These are phyloP conservation scores for Drosophila ogumai DNA, from an alignment of 1,140 invertebrate species.

Conservation along the genomic window DNA sequence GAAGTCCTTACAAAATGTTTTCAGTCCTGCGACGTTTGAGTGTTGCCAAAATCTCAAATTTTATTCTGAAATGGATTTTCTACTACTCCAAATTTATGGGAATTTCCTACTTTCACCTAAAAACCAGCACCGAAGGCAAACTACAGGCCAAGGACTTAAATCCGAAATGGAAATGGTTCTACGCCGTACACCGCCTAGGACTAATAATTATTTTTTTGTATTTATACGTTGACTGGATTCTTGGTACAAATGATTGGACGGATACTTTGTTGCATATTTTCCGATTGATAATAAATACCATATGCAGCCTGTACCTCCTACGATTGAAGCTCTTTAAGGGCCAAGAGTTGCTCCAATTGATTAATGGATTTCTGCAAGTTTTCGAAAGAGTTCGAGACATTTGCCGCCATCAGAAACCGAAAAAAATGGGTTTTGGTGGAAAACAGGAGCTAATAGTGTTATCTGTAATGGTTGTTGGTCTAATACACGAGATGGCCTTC, in stretches of 20 bases:
- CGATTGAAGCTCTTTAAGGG: slow-evolving; percentile 29
- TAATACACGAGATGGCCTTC: neutral
- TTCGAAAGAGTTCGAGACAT: slow-evolving; percentile 9
- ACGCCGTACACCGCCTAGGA: neutral
- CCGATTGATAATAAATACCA: neutral
- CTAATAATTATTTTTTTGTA: neutral
- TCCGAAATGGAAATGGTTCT: slow-evolving; percentile 21
- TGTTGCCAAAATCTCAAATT: neutral
- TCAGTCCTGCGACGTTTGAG: neutral
- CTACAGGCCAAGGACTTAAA: neutral
- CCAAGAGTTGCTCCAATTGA: neutral
- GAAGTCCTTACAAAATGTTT: neutral
- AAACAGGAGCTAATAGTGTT: slow-evolving; percentile 30
- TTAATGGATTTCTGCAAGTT: slow-evolving; percentile 33
- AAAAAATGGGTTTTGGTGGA: slow-evolving; percentile 6
- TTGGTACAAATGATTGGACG: neutral
- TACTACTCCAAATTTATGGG: slow-evolving; percentile 1
- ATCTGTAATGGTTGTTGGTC: neutral
- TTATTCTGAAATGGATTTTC: slow-evolving; percentile 3
- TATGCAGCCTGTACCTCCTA: slow-evolving; percentile 10
- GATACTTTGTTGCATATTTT: neutral
- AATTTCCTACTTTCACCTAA: neutral
- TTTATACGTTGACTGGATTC: neutral
- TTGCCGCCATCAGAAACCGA: neutral
- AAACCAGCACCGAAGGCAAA: neutral